phyloP scores from a whole-genome alignment of 1,140 invertebrate species.

The Pseudomyrmex pallidus region DNA sequence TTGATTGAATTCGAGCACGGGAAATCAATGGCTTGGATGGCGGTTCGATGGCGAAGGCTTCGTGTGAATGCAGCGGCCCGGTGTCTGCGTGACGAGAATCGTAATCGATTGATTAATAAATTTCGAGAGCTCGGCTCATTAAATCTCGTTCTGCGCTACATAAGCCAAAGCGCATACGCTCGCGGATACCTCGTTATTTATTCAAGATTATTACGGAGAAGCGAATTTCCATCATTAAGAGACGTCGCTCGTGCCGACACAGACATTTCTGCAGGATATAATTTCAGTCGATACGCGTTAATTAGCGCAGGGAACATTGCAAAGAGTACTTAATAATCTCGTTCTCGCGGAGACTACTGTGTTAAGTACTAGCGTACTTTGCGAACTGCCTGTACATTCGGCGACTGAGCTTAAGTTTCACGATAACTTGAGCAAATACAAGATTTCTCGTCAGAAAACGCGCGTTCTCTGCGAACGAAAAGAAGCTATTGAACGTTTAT shows the following conservation, averaged over 20 bases:
- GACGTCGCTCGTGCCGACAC: not conserved
- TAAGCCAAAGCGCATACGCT: not conserved
- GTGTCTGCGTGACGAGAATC: conserved; percentile 18
- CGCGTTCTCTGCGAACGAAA: not conserved
- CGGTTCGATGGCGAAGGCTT: not conserved
- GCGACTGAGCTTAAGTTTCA: conserved; percentile 2
- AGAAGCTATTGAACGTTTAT: not conserved
- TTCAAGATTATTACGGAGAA: not conserved
- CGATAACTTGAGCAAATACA: not conserved
- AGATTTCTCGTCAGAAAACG: not conserved
- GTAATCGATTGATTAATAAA: conserved; percentile 39
- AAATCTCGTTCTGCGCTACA: too few relatives aligned
- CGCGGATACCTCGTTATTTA: conserved; percentile 6
- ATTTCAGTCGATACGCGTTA: conserved; percentile 19
- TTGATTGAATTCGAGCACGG: conserved; percentile 41
- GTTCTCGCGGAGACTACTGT: not conserved
- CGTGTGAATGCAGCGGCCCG: conserved; percentile 10
- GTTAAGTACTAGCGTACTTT: conserved; percentile 24
- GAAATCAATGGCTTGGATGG: conserved; percentile 16
- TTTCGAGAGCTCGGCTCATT: not conserved
- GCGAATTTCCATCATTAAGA: not conserved
- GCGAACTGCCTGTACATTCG: conserved; percentile 18
- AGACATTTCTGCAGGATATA: not conserved
- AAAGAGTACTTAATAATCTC: conserved; percentile 22
- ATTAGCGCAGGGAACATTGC: conserved; percentile 20